Base-by-base conservation (phyloP, 2,888 invertebrate genomes). In the Macrosoma leucophasiata region DNA sequence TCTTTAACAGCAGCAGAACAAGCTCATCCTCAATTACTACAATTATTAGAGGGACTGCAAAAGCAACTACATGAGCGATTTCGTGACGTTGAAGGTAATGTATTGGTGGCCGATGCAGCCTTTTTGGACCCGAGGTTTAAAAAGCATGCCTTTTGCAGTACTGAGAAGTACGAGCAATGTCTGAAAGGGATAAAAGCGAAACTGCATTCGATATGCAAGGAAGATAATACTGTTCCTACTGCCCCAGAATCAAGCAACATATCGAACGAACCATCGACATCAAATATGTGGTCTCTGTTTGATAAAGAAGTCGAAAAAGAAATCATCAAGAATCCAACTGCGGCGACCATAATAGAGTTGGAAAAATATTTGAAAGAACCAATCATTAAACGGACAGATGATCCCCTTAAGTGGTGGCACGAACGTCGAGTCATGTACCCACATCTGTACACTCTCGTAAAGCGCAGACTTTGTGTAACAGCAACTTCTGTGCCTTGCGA, bases 101-200 rank as follows among this genome's bases (percentile, higher is more conserved):
- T 4, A 7, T 26, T 33, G 9, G 26, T 13, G 2, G 11, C 20
- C 4, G 21, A 33, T 9, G 33, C 9, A 12, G 7, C 43, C 12
- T 38, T 49, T 19, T 36, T 40, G 18, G 49, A 50, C 26, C 39
- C 42, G 1, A 23, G 40, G 2, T 47, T 50, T 18, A 50, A 47
- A 47, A 46, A 24, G n/a, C n/a, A n/a, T n/a, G n/a, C n/a, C n/a
- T n/a, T n/a, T n/a, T n/a, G n/a, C n/a, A n/a, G n/a, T n/a, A n/a
- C n/a, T n/a, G n/a, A n/a, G n/a, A n/a, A n/a, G n/a, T n/a, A n/a
- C n/a, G n/a, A n/a, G n/a, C n/a, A n/a, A n/a, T n/a, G n/a, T n/a
- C n/a, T n/a, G n/a, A n/a, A n/a, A n/a, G n/a, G n/a, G n/a, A n/a
- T n/a, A n/a, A n/a, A n/a, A n/a, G n/a, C n/a, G n/a, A n/a, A n/a